Conservation (phyloP, 2,888 invertebrate species). For the Lithophane leautieri region DNA sequence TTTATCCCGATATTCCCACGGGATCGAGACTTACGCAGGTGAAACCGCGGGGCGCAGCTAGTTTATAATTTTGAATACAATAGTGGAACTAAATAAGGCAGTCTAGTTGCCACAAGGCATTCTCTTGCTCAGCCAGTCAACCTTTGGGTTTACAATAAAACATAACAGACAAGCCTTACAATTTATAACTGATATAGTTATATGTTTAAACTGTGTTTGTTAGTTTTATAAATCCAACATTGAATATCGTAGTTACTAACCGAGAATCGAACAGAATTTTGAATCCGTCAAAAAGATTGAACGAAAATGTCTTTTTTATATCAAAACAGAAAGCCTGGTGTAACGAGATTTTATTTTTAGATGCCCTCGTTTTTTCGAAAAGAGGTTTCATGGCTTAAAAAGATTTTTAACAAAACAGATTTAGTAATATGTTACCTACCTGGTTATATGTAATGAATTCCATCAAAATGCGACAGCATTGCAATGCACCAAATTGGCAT, state of each 20-base stretch:
- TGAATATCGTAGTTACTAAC: not conserved
- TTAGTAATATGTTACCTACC: not conserved
- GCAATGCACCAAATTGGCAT: constrained; percentile 36
- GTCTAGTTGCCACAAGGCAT: not conserved
- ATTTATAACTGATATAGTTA: not conserved
- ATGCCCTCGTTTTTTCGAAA: not conserved
- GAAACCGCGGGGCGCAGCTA: no score
- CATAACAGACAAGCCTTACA: not conserved
- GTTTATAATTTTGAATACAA: not conserved
- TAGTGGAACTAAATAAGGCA: not conserved
- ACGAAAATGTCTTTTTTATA: not conserved
- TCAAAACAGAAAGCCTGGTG: not conserved
- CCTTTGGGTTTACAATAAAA: no score
- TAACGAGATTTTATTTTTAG: constrained; percentile 15
- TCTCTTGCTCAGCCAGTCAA: no score
- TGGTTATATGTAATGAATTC: constrained; percentile 9
- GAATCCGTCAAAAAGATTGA: not conserved
- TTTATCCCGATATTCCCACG: no score
- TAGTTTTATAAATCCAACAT: no score
- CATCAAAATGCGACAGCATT: constrained; percentile 22
- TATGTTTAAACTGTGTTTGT: not conserved
- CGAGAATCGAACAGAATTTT: not conserved
- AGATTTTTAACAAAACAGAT: not conserved
- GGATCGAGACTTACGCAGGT: no score
- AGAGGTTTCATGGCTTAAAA: not conserved